Base-by-base conservation (phyloP, 1,140 invertebrate species). In the Trinorchestia longiramus region DNA sequence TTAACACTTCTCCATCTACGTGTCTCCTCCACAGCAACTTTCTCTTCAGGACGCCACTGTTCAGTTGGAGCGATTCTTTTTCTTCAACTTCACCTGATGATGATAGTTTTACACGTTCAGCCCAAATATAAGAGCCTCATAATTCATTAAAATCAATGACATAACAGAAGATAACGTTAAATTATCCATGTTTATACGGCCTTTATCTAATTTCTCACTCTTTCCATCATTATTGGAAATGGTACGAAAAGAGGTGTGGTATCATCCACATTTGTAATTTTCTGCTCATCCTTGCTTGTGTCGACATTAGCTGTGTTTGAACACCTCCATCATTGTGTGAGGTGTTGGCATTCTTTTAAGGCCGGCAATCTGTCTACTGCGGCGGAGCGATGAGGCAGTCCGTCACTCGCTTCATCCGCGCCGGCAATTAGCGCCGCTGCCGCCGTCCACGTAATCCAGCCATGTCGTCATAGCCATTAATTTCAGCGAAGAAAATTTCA, bases 401-500 rank as follows among this genome's bases (percentile, higher is more conserved):
- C 88, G 88, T 91, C 88, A 91, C 88, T 91, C 43, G 43, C 88
- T 91, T 91, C 88, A 91, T 91, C 88, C 88, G 88, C 88, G 41
- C 88, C 41, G 15, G 88, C 41, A 43, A 91, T 43, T 91, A 43
- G 43, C 41, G 88, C 41, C 88, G 41, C 88, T 15, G 88, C 41
- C 41, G 41, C 19, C 88, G 88, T 91, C 88, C 41, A 41, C 88
- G 88, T 91, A 91, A 91, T 91, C 88, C 88, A 8, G 41, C 43
- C 11, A 42, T 91, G 88, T 43, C 88, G 88, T 91, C 88, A 41
- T 43, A 43, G 19, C 88, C 88, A 91, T 91, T 91, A 91, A 91
- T 91, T 91, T 91, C 88, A 17, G 88, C 88, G 6, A 41, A 91
- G 88, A 91, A 91, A 91, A 91, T 91, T 91, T 91, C 88, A 42